Conservation (phyloP, 2,113 vertebrate species). For the Peromyscus polionotus region DNA sequence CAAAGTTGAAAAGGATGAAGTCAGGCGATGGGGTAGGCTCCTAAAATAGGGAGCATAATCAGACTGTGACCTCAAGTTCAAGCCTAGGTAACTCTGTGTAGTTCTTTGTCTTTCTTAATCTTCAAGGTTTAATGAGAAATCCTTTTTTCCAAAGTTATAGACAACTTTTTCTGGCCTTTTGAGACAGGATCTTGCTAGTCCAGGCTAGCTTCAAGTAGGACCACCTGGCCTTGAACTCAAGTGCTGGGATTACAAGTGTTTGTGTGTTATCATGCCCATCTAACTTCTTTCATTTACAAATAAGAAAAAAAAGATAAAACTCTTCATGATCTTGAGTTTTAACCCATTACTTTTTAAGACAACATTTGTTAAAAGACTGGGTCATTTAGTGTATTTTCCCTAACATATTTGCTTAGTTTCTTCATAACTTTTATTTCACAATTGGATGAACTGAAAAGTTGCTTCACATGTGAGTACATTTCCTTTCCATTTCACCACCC, state of each 20-base stretch:
- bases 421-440: conserved; percentile 79
- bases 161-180: background rate
- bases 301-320: background rate
- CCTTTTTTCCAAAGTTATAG: background rate
- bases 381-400: conserved; percentile 3
- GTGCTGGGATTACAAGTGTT: background rate
- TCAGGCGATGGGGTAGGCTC: background rate
- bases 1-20: background rate
- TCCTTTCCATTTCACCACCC: conserved; percentile 75
- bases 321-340: conserved; percentile 34
- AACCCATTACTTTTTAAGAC: background rate
- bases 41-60: background rate
- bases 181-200: background rate
- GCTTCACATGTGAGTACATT: conserved; percentile 74
- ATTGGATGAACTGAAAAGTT: conserved; percentile 74
- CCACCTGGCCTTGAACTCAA: background rate
- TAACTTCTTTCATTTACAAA: background rate
- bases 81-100: background rate
- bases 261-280: background rate
- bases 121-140: conserved; percentile 43
- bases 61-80: background rate
- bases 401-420: conserved; percentile 64
- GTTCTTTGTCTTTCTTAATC: background rate
- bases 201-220: background rate
- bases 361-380: conserved; percentile 44